Evolutionary conservation across 2,797 vertebrate genomes (phyloP), one percentile per base, ranked within the genome.

Genomic region (Artibeus jamaicensis): DNA sequence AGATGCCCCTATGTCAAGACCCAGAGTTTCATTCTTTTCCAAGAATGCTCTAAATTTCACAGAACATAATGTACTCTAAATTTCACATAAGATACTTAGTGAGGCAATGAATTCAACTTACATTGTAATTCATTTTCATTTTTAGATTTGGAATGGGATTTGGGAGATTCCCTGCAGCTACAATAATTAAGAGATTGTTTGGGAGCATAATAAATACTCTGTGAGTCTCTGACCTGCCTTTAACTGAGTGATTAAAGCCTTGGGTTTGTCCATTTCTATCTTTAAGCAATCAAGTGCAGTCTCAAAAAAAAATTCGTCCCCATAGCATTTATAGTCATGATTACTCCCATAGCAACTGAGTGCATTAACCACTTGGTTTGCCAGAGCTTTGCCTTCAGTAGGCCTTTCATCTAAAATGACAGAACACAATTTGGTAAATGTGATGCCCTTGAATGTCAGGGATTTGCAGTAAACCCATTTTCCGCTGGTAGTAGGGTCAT

Each of bases 121-220:
- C 2, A 78, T 65, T 74, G 14, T 70, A 89, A 89, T 76, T 53
- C 65, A 84, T 83, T 91, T 93, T 95, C 9, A 84, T 39, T 92
- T 97, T 85, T 29, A 92, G n/a, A 71, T 77, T 55, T 94, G 39
- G 18, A 55, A 67, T 67, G 18, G 9, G 26, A 86, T 79, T 91
- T 93, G 44, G 26, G 11, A 79, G 86, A 37, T 53, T 29, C 29
- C 65, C 24, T 68, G 16, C 14, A 93, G 42, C 15, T 82, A 46
- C 1, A 86, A 50, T 62, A 95, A 93, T 57, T 83, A 26, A 86
- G 44, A 73, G 53, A 50, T 44, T 87, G 57, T 87, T 79, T 87
- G 87, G 74, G 21, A 86, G 6, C 29, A 87, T 21, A 65, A 9
- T 57, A 71, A 96, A 86, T 89, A 24, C 57, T 70, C 26, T 26